Conservation (phyloP, 1,140 invertebrate genomes). For the Aphelinus certus region DNA sequence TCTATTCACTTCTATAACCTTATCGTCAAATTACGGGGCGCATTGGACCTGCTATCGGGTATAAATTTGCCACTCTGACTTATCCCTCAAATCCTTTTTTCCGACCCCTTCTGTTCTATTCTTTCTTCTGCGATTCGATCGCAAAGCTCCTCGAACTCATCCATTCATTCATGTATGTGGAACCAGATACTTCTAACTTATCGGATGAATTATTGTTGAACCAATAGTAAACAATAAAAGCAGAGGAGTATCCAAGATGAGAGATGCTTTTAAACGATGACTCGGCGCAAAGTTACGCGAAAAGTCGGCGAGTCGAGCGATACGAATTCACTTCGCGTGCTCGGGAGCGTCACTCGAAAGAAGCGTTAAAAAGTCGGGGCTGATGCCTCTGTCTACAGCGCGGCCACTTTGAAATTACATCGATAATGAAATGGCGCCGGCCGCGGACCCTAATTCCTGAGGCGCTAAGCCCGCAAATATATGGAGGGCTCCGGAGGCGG, state of each 20-base stretch:
- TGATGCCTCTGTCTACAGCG: slow-evolving; percentile 44
- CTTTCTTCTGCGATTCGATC: too few relatives aligned
- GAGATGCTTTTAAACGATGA: slow-evolving; percentile 11
- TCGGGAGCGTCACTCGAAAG: slow-evolving; percentile 46
- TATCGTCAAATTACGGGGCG: slow-evolving; percentile 39
- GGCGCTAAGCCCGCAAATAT: slow-evolving; percentile 45
- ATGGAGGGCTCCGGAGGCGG: neutral
- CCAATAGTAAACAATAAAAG: too few relatives aligned
- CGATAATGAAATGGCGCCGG: slow-evolving; percentile 59
- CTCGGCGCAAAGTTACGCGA: neutral
- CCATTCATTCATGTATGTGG: too few relatives aligned
- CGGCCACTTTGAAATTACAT: slow-evolving; percentile 63
- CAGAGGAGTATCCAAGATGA: too few relatives aligned
- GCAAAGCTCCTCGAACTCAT: too few relatives aligned
- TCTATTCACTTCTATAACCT: slow-evolving; percentile 5
- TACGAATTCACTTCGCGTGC: too few relatives aligned
- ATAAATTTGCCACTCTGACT: slow-evolving; percentile 28
- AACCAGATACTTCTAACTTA: too few relatives aligned
- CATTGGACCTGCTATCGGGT: slow-evolving; percentile 18
- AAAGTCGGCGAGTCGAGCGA: too few relatives aligned
- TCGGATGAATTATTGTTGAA: too few relatives aligned
- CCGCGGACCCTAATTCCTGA: slow-evolving; percentile 51
- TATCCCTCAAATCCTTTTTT: neutral
- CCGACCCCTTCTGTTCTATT: neutral
- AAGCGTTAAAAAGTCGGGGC: slow-evolving; percentile 52